A percentile compares a stretch with the other conserved stretches of the same genome.
Evolutionary conservation across 2,113 vertebrate genomes (phyloP).

Genomic region (Ictidomys tridecemlineatus): DNA sequence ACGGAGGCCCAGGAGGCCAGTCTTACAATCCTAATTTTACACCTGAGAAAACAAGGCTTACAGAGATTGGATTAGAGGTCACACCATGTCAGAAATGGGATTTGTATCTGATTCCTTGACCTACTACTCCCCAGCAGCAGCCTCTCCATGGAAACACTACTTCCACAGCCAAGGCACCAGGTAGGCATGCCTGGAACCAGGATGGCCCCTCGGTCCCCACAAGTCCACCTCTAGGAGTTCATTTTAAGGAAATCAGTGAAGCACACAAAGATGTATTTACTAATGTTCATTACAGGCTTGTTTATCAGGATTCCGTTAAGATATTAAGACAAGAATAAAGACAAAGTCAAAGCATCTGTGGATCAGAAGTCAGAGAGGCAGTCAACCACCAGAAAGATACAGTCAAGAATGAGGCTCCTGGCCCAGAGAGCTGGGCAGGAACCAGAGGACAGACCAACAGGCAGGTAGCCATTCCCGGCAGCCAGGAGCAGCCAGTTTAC

Average conservation of each 20-base stretch:
- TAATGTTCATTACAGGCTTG: not conserved
- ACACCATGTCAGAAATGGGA: not conserved
- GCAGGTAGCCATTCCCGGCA: not conserved
- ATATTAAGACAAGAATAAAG: conserved; percentile 31
- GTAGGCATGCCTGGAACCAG: not conserved
- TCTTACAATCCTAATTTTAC: not conserved
- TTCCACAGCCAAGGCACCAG: not conserved
- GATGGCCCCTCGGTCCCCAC: not conserved
- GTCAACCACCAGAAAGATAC: not conserved
- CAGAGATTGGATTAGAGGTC: not conserved
- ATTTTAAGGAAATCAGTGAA: not conserved
- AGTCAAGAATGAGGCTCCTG: fast-evolving
- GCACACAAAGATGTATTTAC: not conserved
- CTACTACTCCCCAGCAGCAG: not conserved
- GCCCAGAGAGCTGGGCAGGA: not conserved
- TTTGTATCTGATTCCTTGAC: not conserved
- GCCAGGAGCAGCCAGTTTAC: not conserved
- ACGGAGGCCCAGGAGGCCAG: not conserved
- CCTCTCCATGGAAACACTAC: not conserved
- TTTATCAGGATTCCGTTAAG: not conserved
- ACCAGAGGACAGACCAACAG: not conserved
- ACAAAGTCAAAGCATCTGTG: not conserved
- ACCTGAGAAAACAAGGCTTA: not conserved
- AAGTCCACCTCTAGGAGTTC: not conserved
- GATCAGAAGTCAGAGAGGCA: not conserved